These are phyloP conservation scores for Tinamus guttatus DNA, from an alignment of 2,113 vertebrate species.

Conservation along the genomic window DNA sequence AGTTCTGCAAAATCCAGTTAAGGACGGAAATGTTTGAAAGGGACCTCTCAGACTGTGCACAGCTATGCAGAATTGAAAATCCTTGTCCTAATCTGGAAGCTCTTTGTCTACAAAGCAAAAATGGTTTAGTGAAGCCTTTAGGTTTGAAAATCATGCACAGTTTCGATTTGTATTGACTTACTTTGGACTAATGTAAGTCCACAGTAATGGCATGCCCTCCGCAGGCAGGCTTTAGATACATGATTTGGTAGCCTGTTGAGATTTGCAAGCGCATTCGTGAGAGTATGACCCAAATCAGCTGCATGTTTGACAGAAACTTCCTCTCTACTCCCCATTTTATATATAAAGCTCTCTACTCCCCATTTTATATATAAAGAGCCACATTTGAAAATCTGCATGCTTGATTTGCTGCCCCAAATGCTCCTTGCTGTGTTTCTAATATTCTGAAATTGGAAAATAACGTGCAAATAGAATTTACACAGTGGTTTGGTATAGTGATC, in stretches of 20 bases:
- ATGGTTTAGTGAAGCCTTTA: neutral
- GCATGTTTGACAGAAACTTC: neutral
- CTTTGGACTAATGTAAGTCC: neutral
- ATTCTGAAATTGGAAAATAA: neutral
- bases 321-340: neutral
- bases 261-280: conserved; percentile 10
- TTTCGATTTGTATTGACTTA: neutral
- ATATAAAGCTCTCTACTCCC: neutral
- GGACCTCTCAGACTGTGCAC: neutral
- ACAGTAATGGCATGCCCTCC: neutral
- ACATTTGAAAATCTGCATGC: neutral
- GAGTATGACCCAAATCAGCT: neutral
- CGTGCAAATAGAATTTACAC: neutral
- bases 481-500: neutral
- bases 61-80: neutral
- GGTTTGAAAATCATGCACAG: neutral
- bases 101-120: neutral
- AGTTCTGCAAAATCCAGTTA: neutral
- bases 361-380: neutral
- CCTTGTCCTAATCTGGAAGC: neutral
- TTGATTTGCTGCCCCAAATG: neutral
- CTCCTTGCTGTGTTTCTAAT: neutral
- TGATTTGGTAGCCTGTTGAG: conserved; percentile 5
- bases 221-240: neutral
- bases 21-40: neutral